Evolutionary conservation across 2,888 invertebrate genomes (phyloP).

Genomic region (Belgica antarctica): DNA sequence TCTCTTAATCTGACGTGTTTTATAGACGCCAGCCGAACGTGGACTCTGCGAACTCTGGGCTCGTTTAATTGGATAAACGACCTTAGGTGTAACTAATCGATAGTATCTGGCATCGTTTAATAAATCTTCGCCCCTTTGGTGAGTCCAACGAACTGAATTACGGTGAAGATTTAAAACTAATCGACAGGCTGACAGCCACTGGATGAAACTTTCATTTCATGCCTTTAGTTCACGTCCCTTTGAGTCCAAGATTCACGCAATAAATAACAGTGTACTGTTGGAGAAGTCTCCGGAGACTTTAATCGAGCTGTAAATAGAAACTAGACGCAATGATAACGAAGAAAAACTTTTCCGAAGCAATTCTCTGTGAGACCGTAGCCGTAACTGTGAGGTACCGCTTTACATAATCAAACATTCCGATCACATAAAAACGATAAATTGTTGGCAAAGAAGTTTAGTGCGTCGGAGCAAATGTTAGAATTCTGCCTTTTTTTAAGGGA

Average conservation of each 20-base stretch:
- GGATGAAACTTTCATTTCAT: background rate
- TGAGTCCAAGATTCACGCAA: background rate
- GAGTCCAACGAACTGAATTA: too few relatives aligned
- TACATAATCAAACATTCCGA: constrained; percentile 25
- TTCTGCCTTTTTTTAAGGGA: too few relatives aligned
- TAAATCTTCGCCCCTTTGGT: too few relatives aligned
- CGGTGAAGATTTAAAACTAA: constrained; percentile 37
- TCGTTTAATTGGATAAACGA: too few relatives aligned
- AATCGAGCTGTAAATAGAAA: constrained; percentile 7
- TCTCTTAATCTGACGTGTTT: too few relatives aligned
- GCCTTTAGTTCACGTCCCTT: constrained; percentile 5
- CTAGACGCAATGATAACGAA: background rate
- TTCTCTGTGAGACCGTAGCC: too few relatives aligned
- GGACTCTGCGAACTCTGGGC: too few relatives aligned
- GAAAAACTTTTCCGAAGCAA: background rate
- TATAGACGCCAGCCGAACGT: too few relatives aligned
- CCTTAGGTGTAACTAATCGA: too few relatives aligned
- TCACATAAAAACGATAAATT: constrained; percentile 41
- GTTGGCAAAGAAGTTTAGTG: background rate
- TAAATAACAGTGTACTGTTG: constrained; percentile 39
- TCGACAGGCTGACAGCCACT: constrained; percentile 37
- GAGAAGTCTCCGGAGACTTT: constrained; percentile 34
- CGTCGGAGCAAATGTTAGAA: too few relatives aligned
- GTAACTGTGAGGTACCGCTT: background rate
- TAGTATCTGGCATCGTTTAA: too few relatives aligned